These are phyloP conservation scores for Cerastis leucographa DNA, from an alignment of 2,888 invertebrate species.

Conservation along the genomic window DNA sequence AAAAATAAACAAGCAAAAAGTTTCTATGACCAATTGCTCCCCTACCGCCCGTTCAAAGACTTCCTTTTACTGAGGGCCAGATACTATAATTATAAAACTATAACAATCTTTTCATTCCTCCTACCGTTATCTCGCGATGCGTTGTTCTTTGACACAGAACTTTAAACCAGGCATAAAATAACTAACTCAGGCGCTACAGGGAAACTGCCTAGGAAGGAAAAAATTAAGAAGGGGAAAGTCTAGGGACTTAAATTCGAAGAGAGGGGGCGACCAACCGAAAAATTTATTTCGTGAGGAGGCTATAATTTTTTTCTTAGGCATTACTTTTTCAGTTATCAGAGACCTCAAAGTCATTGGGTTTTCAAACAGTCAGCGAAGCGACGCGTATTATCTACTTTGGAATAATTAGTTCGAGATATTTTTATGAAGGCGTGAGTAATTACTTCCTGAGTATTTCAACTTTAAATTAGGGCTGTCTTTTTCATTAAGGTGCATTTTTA, in stretches of 20 bases:
- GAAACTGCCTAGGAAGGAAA: constrained; percentile 60
- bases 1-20: not conserved
- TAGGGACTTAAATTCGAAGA: constrained; percentile 57
- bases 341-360: constrained; percentile 55
- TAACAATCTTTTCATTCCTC: constrained; percentile 40
- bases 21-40: constrained; percentile 24
- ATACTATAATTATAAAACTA: constrained; percentile 40
- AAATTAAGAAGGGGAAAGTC: constrained; percentile 47
- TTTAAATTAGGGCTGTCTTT: constrained; percentile 24
- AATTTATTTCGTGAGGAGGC: constrained; percentile 63
- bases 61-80: constrained; percentile 23
- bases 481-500: not conserved
- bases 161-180: constrained; percentile 63
- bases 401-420: constrained; percentile 59
- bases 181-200: constrained; percentile 59
- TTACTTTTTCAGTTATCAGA: constrained; percentile 59
- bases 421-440: constrained; percentile 54
- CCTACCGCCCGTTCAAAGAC: not conserved
- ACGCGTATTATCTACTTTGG: constrained; percentile 54
- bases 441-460: constrained; percentile 31
- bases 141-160: constrained; percentile 50
- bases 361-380: constrained; percentile 53
- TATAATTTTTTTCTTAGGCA: constrained; percentile 60
- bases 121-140: constrained; percentile 46
- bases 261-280: constrained; percentile 62